phyloP scores from a whole-genome alignment of 2,888 invertebrate species.

The Eristalis intricaria region DNA sequence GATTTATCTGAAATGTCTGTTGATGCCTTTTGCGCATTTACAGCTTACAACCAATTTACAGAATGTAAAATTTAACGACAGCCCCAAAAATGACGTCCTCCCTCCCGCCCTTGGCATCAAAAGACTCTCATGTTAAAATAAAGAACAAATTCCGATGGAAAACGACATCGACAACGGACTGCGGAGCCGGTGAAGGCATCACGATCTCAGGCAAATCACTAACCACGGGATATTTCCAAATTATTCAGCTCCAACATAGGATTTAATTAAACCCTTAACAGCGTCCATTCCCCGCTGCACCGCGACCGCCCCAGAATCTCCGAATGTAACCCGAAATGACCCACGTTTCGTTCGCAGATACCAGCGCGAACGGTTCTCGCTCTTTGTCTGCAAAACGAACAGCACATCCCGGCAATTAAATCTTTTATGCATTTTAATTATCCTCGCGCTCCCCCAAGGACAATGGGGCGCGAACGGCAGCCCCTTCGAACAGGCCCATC shows the following conservation, averaged over 20 bases:
- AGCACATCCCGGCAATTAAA: conserved; percentile 49
- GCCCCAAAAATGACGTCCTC: neutral
- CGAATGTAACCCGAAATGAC: conserved; percentile 10
- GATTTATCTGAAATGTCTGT: conserved; percentile 25
- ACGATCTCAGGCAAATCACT: conserved; percentile 38
- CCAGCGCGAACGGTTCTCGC: conserved; percentile 14
- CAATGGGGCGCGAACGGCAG: neutral
- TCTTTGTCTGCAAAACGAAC: conserved; percentile 25
- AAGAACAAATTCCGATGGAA: conserved; percentile 15
- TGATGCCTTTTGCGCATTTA: conserved; percentile 16
- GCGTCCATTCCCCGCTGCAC: conserved; percentile 6
- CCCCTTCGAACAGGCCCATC: neutral
- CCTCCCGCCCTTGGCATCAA: neutral
- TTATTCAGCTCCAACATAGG: conserved; percentile 37
- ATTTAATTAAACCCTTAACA: conserved; percentile 64
- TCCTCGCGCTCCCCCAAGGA: conserved; percentile 47
- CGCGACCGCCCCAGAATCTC: neutral
- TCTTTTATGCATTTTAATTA: conserved; percentile 70
- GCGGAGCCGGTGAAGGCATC: conserved; percentile 1
- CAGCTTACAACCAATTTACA: conserved; percentile 45
- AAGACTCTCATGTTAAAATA: neutral
- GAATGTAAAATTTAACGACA: conserved; percentile 43
- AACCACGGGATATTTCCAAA: conserved; percentile 53
- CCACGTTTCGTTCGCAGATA: neutral
- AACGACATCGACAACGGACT: neutral